Conservation (phyloP, 2,888 invertebrate species). For the Acleris laterana region DNA sequence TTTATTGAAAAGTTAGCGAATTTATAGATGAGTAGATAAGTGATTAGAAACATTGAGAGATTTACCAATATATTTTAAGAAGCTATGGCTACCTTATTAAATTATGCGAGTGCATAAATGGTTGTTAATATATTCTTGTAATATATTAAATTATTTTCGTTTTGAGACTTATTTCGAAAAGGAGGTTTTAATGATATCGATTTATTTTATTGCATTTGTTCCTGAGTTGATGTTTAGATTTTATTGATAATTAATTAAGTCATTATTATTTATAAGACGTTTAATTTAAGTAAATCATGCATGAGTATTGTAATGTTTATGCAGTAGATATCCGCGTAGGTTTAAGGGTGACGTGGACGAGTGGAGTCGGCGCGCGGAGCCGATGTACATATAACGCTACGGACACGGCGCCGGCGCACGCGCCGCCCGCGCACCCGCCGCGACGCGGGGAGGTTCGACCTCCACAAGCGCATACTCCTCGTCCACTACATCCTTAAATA, state of each 20-base stretch:
- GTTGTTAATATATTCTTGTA: conserved; percentile 81
- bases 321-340: conserved; percentile 55
- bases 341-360: conserved; percentile 68
- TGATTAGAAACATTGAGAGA: conserved; percentile 77
- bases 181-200: conserved; percentile 71
- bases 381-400: conserved; percentile 52
- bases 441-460: not conserved
- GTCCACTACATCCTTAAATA: conserved; percentile 69
- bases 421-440: conserved; percentile 5
- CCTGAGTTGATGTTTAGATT: conserved; percentile 83
- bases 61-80: conserved; percentile 82
- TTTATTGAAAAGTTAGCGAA: conserved; percentile 82
- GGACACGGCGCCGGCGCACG: conserved; percentile 38
- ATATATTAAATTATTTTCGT: conserved; percentile 76
- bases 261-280: conserved; percentile 66
- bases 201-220: conserved; percentile 84
- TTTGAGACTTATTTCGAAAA: conserved; percentile 73
- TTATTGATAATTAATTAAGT: conserved; percentile 71
- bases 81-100: conserved; percentile 78
- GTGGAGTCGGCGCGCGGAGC: conserved; percentile 39
- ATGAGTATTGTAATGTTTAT: conserved; percentile 74
- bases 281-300: conserved; percentile 64
- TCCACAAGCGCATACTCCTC: conserved; percentile 36
- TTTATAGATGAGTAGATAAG: conserved; percentile 75
- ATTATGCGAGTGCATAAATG: conserved; percentile 73